These are phyloP conservation scores for Rhombomys opimus DNA, from an alignment of 2,113 vertebrate genomes.

Conservation along the genomic window DNA sequence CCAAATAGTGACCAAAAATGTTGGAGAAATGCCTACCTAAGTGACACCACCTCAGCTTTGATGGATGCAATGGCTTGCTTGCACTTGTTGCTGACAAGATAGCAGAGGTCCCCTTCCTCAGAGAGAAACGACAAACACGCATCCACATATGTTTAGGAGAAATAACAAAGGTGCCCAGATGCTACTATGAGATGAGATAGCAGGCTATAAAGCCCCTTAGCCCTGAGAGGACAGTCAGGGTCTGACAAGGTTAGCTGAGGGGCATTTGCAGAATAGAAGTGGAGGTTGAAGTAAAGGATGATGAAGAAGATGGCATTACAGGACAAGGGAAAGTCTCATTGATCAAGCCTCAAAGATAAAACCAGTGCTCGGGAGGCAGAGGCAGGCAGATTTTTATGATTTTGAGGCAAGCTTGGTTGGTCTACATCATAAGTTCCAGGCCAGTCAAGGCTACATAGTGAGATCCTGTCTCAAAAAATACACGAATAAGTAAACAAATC, in stretches of 20 bases:
- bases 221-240: background rate
- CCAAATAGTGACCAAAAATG: conserved; percentile 35
- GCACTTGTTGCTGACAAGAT: background rate
- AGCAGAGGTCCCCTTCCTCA: conserved; percentile 2
- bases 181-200: background rate
- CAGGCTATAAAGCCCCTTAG: background rate
- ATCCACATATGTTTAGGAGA: background rate
- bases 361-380: background rate
- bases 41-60: background rate
- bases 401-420: background rate
- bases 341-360: background rate
- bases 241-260: background rate
- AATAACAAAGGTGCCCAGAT: background rate
- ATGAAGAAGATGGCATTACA: background rate
- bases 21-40: conserved; percentile 37
- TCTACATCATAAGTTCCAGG: background rate
- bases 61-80: background rate
- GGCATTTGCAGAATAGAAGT: background rate
- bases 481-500: background rate
- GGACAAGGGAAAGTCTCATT: background rate
- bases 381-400: background rate
- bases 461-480: background rate
- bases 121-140: conserved; percentile 35
- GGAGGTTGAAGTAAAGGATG: background rate
- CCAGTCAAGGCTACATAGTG: background rate